These are phyloP conservation scores for Saturnia pavonia DNA, from an alignment of 2,888 invertebrate species.

Conservation along the genomic window DNA sequence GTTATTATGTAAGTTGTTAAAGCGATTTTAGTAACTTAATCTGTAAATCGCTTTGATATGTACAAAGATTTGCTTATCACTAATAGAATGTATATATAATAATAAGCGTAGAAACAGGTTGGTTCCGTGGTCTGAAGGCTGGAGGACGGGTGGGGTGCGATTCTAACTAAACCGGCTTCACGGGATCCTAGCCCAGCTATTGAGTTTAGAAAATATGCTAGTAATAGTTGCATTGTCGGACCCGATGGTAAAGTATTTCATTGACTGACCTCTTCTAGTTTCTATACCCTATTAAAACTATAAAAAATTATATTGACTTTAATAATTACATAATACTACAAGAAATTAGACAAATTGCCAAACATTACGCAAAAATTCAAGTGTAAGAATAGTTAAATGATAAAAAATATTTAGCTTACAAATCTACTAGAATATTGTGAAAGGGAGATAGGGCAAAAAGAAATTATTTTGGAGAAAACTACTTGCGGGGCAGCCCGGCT, in stretches of 20 bases:
- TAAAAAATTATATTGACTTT: background rate
- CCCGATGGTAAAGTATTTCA: conserved; percentile 16
- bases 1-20: background rate
- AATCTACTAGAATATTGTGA: too few relatives aligned
- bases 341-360: too few relatives aligned
- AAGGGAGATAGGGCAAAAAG: too few relatives aligned
- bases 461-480: too few relatives aligned
- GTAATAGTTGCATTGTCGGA: conserved; percentile 26
- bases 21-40: background rate
- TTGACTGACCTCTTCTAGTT: background rate
- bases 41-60: background rate
- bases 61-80: conserved; percentile 36
- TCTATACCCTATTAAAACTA: background rate
- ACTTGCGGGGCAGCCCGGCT: too few relatives aligned
- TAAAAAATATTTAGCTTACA: too few relatives aligned
- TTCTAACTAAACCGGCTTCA: conserved; percentile 56
- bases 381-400: background rate
- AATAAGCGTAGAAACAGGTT: conserved; percentile 48
- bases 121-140: conserved; percentile 33
- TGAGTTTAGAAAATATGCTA: conserved; percentile 55
- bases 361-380: too few relatives aligned
- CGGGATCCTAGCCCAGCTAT: conserved; percentile 42
- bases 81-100: conserved; percentile 18
- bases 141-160: conserved; percentile 26
- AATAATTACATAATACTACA: too few relatives aligned